These are phyloP conservation scores for Orchestia grillus DNA, from an alignment of 1,140 invertebrate genomes.

Conservation along the genomic window DNA sequence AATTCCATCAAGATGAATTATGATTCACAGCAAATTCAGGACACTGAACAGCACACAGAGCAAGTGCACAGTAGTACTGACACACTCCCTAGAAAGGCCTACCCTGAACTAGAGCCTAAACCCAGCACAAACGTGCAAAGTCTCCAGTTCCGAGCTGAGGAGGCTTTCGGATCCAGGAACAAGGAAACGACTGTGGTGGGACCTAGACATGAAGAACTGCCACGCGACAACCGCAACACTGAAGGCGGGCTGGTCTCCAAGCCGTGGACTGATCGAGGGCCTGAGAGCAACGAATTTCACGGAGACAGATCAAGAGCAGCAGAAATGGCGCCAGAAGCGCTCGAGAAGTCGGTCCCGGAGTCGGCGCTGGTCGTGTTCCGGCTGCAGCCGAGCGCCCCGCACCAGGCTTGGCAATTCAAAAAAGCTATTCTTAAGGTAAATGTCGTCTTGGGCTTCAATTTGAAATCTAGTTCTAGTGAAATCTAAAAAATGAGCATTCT, in stretches of 20 bases:
- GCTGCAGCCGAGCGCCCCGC: background rate
- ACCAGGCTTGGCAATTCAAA: slow-evolving; percentile 41
- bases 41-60: background rate
- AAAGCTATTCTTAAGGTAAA: slow-evolving; percentile 18
- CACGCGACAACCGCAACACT: background rate
- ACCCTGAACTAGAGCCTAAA: background rate
- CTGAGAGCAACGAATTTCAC: background rate
- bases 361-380: background rate
- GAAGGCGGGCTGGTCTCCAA: background rate
- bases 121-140: background rate
- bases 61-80: background rate
- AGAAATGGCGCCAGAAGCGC: background rate
- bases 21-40: background rate
- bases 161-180: background rate
- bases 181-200: background rate
- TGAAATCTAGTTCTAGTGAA: background rate
- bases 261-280: background rate
- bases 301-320: background rate
- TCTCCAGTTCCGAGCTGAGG: background rate
- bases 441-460: background rate
- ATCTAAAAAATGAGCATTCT: no score
- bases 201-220: background rate
- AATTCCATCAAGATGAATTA: background rate
- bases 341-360: background rate
- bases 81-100: background rate